These are phyloP conservation scores for Pica pica DNA, from an alignment of 2,113 vertebrate genomes.

Conservation along the genomic window DNA sequence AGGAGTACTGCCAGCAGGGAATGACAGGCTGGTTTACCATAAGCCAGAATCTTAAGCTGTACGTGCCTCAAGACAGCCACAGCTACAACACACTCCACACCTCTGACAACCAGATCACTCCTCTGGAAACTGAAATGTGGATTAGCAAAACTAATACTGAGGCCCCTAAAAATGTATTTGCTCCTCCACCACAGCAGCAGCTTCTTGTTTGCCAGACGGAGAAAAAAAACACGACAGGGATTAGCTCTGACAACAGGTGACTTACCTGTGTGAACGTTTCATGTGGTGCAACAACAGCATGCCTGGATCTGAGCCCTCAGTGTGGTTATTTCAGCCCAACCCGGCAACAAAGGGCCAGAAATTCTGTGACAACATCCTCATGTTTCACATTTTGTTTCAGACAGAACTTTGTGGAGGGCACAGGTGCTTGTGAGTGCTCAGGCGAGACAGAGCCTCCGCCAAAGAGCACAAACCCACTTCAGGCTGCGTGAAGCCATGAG, in stretches of 20 bases:
- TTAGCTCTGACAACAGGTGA: not conserved
- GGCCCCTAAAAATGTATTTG: not conserved
- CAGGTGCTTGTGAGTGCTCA: not conserved
- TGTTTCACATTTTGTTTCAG: not conserved
- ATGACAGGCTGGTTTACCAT: not conserved
- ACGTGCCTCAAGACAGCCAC: not conserved
- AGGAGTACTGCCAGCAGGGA: not conserved
- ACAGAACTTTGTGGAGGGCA: not conserved
- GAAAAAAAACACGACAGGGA: not conserved
- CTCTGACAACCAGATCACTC: not conserved
- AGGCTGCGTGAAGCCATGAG: not conserved
- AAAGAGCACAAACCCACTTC: not conserved
- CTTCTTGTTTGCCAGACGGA: not conserved
- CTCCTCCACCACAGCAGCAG: not conserved
- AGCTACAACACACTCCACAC: not conserved
- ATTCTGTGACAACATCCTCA: accelerated
- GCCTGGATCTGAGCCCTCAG: not conserved
- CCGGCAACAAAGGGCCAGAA: not conserved
- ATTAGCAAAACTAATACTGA: not conserved
- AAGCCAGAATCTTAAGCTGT: not conserved
- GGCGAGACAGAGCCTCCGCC: not conserved
- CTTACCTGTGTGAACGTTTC: not conserved
- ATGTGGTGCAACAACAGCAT: not conserved
- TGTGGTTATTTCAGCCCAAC: not conserved
- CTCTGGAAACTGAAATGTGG: not conserved